phyloP scores from a whole-genome alignment of 2,888 invertebrate genomes.

The Eristalis tenax region DNA sequence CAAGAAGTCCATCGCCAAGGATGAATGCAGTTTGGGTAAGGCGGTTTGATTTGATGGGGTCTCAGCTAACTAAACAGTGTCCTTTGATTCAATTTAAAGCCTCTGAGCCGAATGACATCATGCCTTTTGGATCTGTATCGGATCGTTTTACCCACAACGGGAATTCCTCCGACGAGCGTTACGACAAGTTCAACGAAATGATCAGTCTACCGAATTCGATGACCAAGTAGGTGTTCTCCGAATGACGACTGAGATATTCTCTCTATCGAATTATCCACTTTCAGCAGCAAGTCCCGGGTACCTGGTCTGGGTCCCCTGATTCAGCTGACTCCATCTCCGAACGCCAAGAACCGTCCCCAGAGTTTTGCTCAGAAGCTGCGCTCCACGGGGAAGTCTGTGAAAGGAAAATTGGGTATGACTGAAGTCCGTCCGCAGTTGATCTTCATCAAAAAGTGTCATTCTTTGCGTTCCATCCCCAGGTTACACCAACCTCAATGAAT shows the following conservation, averaged over 20 bases:
- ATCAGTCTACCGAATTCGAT: constrained; percentile 75
- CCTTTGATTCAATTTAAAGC: constrained; percentile 73
- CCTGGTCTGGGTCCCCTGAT: constrained; percentile 78
- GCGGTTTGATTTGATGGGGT: constrained; percentile 17
- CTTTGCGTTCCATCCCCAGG: constrained; percentile 78
- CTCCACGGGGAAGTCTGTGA: constrained; percentile 92
- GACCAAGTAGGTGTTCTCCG: constrained; percentile 72
- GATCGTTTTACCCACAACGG: constrained; percentile 79
- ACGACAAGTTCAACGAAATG: constrained; percentile 81
- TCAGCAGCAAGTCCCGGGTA: constrained; percentile 75
- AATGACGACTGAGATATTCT: constrained; percentile 2
- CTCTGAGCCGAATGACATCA: constrained; percentile 80
- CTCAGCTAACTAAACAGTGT: not conserved
- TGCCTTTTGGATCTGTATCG: constrained; percentile 78
- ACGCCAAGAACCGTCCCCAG: constrained; percentile 85
- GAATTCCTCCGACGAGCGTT: constrained; percentile 80
- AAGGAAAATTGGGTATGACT: constrained; percentile 83
- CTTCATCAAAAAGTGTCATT: not conserved
- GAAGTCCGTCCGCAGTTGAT: no score
- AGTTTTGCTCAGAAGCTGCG: constrained; percentile 94
- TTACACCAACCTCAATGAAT: constrained; percentile 91
- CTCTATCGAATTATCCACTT: not conserved
- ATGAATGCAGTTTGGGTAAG: constrained; percentile 85
- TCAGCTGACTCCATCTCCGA: constrained; percentile 80
- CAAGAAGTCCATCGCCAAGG: constrained; percentile 82